phyloP scores from a whole-genome alignment of 2,797 vertebrate genomes.

The Spondyliosoma cantharus region DNA sequence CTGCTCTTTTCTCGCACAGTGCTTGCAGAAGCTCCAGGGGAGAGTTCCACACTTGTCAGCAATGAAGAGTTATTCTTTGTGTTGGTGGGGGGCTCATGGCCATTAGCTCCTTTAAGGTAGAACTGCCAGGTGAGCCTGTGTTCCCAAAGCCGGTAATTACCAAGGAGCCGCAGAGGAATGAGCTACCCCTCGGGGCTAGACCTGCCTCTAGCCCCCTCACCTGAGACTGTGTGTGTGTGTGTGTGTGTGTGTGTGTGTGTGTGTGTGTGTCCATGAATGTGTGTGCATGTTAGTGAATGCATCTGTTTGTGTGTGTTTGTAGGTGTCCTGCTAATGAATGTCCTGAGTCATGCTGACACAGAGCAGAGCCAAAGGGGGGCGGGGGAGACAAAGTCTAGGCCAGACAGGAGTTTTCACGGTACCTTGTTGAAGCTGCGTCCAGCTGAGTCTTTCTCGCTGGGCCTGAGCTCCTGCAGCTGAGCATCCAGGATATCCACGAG shows the following conservation, averaged over 20 bases:
- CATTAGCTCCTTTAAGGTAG: conserved; percentile 76
- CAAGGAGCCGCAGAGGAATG: conserved; percentile 67
- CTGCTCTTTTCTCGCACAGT: conserved; percentile 50
- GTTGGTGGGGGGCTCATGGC: conserved; percentile 62
- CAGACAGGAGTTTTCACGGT: conserved; percentile 61
- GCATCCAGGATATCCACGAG: conserved; percentile 98
- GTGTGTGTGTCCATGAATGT: conserved; percentile 57
- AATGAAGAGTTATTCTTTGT: conserved; percentile 66
- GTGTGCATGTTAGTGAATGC: conserved; percentile 19
- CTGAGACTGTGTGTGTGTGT: conserved; percentile 26
- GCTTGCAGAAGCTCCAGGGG: conserved; percentile 53
- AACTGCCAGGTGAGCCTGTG: conserved; percentile 75
- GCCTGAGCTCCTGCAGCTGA: conserved; percentile 94
- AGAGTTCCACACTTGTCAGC: conserved; percentile 68
- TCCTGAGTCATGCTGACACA: conserved; percentile 59
- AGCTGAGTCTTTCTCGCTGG: conserved; percentile 96
- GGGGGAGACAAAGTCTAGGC: conserved; percentile 21
- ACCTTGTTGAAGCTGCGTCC: conserved; percentile 99
- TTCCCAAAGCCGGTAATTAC: conserved; percentile 79
- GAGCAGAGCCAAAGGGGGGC: conserved; percentile 28
- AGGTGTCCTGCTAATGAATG: conserved; percentile 69
- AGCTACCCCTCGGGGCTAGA: conserved; percentile 65
- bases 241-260: conserved; percentile 10
- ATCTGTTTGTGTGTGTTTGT: conserved; percentile 22
- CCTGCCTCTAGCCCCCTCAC: conserved; percentile 59